A percentile compares a stretch with the other conserved stretches of the same genome.
Conservation (phyloP, 1,140 invertebrate genomes). For the Microplitis demolitor region DNA sequence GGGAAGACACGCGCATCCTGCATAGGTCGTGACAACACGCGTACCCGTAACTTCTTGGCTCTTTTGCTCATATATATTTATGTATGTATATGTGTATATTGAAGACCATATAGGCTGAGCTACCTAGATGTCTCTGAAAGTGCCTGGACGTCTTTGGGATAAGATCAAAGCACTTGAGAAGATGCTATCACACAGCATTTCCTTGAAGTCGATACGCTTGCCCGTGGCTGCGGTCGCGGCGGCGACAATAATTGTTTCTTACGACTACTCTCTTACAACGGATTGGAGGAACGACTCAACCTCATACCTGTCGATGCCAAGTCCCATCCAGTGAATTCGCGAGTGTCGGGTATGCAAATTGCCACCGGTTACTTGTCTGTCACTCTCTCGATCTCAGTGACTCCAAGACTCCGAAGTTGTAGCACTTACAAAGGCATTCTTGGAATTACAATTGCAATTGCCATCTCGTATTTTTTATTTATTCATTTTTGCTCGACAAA, state of each 20-base stretch:
- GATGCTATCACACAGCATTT: slow-evolving; percentile 25
- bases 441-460: too few relatives aligned
- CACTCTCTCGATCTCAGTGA: background rate
- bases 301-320: slow-evolving; percentile 44
- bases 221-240: background rate
- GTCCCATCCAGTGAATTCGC: background rate
- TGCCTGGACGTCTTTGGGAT: background rate
- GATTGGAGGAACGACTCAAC: background rate
- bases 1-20: slow-evolving; percentile 60
- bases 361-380: slow-evolving; percentile 17
- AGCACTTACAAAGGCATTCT: too few relatives aligned
- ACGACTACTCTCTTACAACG: slow-evolving; percentile 5
- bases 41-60: slow-evolving; percentile 12
- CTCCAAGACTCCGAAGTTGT: background rate
- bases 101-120: background rate
- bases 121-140: background rate
- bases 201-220: slow-evolving; percentile 5
- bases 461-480: too few relatives aligned
- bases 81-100: background rate
- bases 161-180: background rate
- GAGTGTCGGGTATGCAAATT: slow-evolving; percentile 31
- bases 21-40: slow-evolving; percentile 55
- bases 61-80: background rate
- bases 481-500: too few relatives aligned
- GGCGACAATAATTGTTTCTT: slow-evolving; percentile 44